phyloP scores from a whole-genome alignment of 2,888 invertebrate genomes.

The Agrilus mali region DNA sequence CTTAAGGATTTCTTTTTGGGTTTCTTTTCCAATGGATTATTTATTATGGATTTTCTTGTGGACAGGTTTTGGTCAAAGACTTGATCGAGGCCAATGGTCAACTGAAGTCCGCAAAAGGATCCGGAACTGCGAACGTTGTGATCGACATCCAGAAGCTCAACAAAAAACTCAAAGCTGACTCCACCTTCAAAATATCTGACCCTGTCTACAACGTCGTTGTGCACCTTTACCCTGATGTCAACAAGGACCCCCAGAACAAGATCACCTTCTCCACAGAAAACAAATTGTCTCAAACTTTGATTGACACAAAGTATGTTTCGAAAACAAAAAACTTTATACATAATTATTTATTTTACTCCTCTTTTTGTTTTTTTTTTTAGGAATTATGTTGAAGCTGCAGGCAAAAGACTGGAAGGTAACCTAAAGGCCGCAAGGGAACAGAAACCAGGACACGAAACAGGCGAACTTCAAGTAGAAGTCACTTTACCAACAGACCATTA shows the following conservation, averaged over 20 bases:
- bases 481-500: conserved; percentile 39
- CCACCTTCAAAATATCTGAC: conserved; percentile 47
- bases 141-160: conserved; percentile 46
- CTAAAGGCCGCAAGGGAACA: conserved; percentile 20
- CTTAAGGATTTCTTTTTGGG: too few relatives aligned
- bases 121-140: conserved; percentile 46
- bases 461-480: conserved; percentile 35
- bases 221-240: conserved; percentile 54
- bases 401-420: conserved; percentile 30
- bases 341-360: not conserved
- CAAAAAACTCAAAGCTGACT: conserved; percentile 47
- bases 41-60: not conserved
- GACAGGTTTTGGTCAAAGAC: conserved; percentile 38
- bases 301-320: conserved; percentile 46
- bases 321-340: too few relatives aligned
- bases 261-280: conserved; percentile 51
- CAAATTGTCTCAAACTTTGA: conserved; percentile 36
- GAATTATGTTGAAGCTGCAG: conserved; percentile 36
- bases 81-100: conserved; percentile 49
- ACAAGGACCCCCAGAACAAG: conserved; percentile 56
- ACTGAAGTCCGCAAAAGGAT: conserved; percentile 49
- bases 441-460: conserved; percentile 33
- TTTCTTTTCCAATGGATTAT: too few relatives aligned
- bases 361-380: conserved; percentile 27
- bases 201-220: conserved; percentile 48